Base-by-base conservation (phyloP, 2,797 vertebrate species). In the Glyptemys insculpta region DNA sequence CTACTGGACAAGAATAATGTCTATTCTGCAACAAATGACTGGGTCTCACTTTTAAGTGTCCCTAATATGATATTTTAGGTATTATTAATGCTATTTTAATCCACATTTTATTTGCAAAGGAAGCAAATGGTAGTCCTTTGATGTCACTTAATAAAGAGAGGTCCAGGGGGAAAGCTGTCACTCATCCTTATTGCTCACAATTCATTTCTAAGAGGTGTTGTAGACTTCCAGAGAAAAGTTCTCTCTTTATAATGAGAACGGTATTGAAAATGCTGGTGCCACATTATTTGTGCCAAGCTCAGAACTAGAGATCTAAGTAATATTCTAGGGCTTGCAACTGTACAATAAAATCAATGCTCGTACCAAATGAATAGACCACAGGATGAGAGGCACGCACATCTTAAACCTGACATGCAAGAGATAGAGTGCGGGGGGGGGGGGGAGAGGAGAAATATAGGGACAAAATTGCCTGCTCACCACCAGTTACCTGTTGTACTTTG, bases 31-130 rank as follows among this genome's bases (percentile, higher is more conserved):
- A 72, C 53, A 92, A 62, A 91, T 76, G 83, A 72, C 83, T 81
- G 83, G 54, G 65, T 88, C 93, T 56, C 83, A 92, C 95, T 94
- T 79, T 72, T 52, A n/a, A 83, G 57, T 79, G 19, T 49, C 65
- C 88, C 84, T 89, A 47, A 90, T 0, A 0, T 62, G 81, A 5
- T 79, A 94, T 96, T 91, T 94, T 86, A 95, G 94, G 92, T 79
- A 91, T 54, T 18, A 2, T 62, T 95, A 4, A 0, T 44, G 79
- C 83, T 86, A 91, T 95, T 92, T 90, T 79, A 96, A 78, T 78
- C 27, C 92, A 84, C 83, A 41, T 93, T 97, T 96, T 86, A 94
- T 95, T 97, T 94, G 96, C 95, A 95, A 96, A 94, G 94, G 95
- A 95, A 96, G 95, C 91, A 96, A 97, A 95, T 85, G 91, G 56